Percentiles rank a stretch among this genome's conserved stretches.
These are phyloP conservation scores for Thalassoma bifasciatum DNA, from an alignment of 2,113 vertebrate species.

Conservation along the genomic window DNA sequence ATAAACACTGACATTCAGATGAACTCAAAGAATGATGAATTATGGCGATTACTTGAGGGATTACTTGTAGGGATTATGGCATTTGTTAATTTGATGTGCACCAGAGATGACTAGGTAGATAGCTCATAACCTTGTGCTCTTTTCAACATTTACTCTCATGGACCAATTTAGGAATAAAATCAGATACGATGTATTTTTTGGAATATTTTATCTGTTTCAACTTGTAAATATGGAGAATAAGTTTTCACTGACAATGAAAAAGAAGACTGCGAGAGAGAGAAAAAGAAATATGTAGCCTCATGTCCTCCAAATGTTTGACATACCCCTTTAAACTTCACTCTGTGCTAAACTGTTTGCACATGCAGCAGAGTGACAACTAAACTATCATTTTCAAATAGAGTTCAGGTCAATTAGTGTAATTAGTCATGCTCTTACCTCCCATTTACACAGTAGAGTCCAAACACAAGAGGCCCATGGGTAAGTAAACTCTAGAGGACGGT, in stretches of 20 bases:
- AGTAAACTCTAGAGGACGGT: conserved; percentile 62
- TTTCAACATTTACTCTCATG: conserved; percentile 45
- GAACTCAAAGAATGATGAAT: conserved; percentile 59
- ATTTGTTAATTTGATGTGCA: conserved; percentile 67
- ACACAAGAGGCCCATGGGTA: conserved; percentile 57
- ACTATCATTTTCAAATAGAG: conserved; percentile 54
- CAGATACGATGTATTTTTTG: conserved; percentile 53
- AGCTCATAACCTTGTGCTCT: conserved; percentile 47
- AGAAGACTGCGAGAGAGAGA: conserved; percentile 12
- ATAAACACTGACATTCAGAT: conserved; percentile 70
- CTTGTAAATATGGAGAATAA: conserved; percentile 68
- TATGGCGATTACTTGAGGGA: conserved; percentile 53
- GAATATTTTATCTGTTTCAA: conserved; percentile 44
- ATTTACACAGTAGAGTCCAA: conserved; percentile 53
- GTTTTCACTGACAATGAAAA: conserved; percentile 23
- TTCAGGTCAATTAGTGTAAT: conserved; percentile 66
- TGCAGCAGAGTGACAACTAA: conserved; percentile 50
- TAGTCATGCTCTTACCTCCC: conserved; percentile 65
- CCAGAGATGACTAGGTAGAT: conserved; percentile 42
- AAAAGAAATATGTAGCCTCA: conserved; percentile 62
- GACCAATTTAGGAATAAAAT: conserved; percentile 63
- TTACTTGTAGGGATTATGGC: conserved; percentile 58
- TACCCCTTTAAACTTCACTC: conserved; percentile 44
- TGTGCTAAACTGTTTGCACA: conserved; percentile 47
- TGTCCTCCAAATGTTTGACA: conserved; percentile 40